Evolutionary conservation across 2,113 vertebrate species (phyloP), one percentile per base, ranked within the genome.

Genomic region (Gallinago media): DNA sequence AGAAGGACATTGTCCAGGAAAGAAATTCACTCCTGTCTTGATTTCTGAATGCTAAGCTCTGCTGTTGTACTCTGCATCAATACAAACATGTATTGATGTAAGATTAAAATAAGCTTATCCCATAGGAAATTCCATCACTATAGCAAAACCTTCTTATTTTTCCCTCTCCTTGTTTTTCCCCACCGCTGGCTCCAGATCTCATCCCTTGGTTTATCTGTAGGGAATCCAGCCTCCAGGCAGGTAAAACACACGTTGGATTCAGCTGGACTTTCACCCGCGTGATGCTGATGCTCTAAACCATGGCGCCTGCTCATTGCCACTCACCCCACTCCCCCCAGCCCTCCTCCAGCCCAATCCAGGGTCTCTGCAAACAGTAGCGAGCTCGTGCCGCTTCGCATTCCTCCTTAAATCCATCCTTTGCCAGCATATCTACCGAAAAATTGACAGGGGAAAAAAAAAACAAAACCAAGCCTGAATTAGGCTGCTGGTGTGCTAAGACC

Each of bases 401-500:
- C 95, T 95, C 94, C 91, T 96, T 96, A 97, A 96, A 96, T 92
- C 59, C 42, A 19, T 46, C 81, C 19, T 0, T 85, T 95, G 94
- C 58, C 89, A 94, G 66, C 73, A 91, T 61, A 88, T 59, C 77
- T 63, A 65, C 91, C 0, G 1, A 83, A 92, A 92, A 78, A 59
- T 1, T 96, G 95, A 95, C 94, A 96, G 93, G n/a, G n/a, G n/a
- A n/a, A n/a, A n/a, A n/a, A n/a, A n/a, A n/a, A n/a, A n/a, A n/a
- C 12, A 5, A 18, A n/a, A 22, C 21, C 58, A 34, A 61, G 22
- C 11, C 12, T 49, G 73, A 84, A 96, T 62, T 70, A 89, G 95
- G 95, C 95, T 96, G 96, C 94, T 97, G 94, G 74, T 96, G 95
- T 96, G 96, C 95, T 96, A 95, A 97, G 95, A 72, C 91, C 95